phyloP scores from a whole-genome alignment of 2,797 vertebrate species.

The Gorsachius magnificus region DNA sequence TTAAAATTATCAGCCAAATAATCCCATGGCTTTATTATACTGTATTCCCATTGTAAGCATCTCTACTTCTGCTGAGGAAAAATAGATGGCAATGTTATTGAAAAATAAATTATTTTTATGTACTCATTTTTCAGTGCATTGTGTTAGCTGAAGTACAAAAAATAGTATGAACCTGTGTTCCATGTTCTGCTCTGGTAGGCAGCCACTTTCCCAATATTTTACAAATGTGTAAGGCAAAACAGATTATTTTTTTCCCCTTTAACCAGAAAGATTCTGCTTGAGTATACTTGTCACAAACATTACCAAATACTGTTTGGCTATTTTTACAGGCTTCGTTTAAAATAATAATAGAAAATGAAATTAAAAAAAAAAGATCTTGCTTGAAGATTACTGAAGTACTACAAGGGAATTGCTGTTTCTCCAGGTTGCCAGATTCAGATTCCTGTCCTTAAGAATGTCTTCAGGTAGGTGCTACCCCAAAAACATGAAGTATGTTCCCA shows the following conservation, averaged over 20 bases:
- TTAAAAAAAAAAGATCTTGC: not conserved
- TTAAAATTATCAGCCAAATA: not conserved
- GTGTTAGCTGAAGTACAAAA: not conserved
- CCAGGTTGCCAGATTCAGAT: not conserved
- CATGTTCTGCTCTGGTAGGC: not conserved
- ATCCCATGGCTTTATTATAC: not conserved
- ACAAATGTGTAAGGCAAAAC: not conserved
- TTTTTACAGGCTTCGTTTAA: not conserved
- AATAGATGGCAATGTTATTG: not conserved
- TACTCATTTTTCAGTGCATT: not conserved
- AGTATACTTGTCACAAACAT: not conserved
- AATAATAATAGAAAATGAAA: not conserved
- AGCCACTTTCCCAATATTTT: not conserved
- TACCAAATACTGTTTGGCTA: not conserved
- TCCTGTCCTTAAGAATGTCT: not conserved
- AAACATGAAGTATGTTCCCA: not conserved
- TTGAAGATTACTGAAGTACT: not conserved
- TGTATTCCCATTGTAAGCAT: not conserved
- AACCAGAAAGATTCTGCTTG: not conserved
- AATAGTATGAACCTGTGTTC: not conserved
- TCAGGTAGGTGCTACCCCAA: not conserved
- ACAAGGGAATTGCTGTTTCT: not conserved
- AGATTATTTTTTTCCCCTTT: not conserved
- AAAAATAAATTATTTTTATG: not conserved
- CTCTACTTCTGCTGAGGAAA: not conserved